Evolutionary conservation across 2,888 invertebrate species (phyloP), one percentile per base, ranked within the genome.

Genomic region (Achlya flavicornis): DNA sequence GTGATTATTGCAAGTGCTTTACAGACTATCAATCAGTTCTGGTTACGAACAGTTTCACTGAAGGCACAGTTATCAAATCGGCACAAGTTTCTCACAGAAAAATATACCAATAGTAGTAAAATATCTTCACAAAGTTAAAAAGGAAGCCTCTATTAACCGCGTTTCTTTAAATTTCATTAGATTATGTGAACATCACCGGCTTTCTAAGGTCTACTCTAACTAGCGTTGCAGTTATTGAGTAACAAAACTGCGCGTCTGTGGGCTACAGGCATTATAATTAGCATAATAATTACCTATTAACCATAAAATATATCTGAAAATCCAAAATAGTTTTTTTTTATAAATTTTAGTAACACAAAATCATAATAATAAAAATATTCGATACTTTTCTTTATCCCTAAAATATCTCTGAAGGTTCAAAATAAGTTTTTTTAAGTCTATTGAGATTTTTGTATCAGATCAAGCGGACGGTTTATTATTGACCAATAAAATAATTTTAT

Each of bases 391-490:
- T 26, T 26, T 26, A 26, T 26, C 26, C 26, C 26, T 26, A 26
- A 26, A 26, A 26, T 26, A 26, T 26, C 26, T 26, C 26, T 26
- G 26, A 26, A 26, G 2, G 26, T 26, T 26, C 26, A 26, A 26
- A 26, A 26, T 26, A 26, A 26, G 26, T 26, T 26, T 26, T 26
- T n/a, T 7, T 19, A 53, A 19, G n/a, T 14, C 53, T 53, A 53
- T 53, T 53, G 53, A 62, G 64, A 64, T 62, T 62, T 62, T 26
- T 59, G n/a, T 32, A 58, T 62, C 60, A 64, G 64, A 62, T 62
- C 61, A 38, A 59, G 53, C 62, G 64, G 64, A 64, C 64, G 64
- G 64, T 35, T 64, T 62, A 32, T n/a, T n/a, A 62, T 61, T 66
- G 62, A 66, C 64, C 61, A 65, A 66, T 32, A 58, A 66, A 59